A percentile compares a stretch with the other conserved stretches of the same genome.
phyloP scores from a whole-genome alignment of 2,113 vertebrate genomes.

The Lichenostomus cassidix region DNA sequence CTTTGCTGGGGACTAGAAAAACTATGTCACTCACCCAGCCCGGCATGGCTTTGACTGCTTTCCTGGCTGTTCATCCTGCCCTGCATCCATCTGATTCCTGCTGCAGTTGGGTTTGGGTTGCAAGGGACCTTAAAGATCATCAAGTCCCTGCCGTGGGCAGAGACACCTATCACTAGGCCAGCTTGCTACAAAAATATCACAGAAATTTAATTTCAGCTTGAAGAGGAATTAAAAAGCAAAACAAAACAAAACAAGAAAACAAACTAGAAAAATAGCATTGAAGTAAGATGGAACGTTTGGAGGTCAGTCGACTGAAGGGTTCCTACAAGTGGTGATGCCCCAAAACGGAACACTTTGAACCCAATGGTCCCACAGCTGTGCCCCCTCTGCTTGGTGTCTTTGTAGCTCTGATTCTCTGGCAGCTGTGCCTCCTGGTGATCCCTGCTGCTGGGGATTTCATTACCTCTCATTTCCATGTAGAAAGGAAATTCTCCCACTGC shows the following conservation, averaged over 20 bases:
- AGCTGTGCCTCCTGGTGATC: not conserved
- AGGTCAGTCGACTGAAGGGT: not conserved
- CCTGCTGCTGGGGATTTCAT: not conserved
- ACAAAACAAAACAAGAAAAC: not conserved
- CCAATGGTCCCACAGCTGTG: rapidly evolving
- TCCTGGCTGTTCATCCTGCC: not conserved
- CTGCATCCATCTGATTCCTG: not conserved
- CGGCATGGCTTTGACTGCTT: not conserved
- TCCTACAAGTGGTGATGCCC: not conserved
- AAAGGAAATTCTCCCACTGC: not conserved
- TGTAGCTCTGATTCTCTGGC: not conserved
- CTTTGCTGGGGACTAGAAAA: not conserved
- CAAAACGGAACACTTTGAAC: not conserved
- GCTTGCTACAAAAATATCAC: not conserved
- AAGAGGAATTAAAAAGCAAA: not conserved
- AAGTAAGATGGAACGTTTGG: not conserved
- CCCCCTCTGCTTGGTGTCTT: not conserved
- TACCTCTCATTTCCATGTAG: not conserved
- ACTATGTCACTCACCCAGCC: not conserved
- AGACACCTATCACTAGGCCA: too few relatives aligned
- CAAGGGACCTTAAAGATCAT: not conserved
- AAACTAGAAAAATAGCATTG: not conserved
- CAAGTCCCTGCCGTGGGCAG: not conserved
- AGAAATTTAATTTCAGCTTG: not conserved
- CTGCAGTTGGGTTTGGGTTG: not conserved